A percentile compares a stretch with the other conserved stretches of the same genome.
phyloP scores from a whole-genome alignment of 2,888 invertebrate genomes.

The Slavum lentiscoides region DNA sequence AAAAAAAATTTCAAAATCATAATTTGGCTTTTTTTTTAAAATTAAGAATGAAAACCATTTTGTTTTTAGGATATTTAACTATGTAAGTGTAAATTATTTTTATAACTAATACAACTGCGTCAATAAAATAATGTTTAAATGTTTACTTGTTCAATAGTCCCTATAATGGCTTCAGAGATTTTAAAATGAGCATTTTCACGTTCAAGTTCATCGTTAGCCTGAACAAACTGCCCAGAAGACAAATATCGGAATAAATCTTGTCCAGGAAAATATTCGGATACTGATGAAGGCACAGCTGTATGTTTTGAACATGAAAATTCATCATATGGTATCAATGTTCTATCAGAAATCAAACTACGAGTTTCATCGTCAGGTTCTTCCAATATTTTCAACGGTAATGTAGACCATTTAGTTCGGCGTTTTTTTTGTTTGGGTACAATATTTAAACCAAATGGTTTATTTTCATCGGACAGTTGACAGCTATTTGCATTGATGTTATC shows the following conservation, averaged over 20 bases:
- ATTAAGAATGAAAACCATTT: background rate
- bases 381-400: constrained; percentile 51
- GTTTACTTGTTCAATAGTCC: constrained; percentile 72
- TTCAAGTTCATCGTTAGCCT: constrained; percentile 75
- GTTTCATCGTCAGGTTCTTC: constrained; percentile 54
- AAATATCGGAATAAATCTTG: constrained; percentile 75
- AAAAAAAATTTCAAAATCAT: background rate
- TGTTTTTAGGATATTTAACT: too few relatives aligned
- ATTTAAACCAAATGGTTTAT: background rate
- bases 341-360: constrained; percentile 50
- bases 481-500: constrained; percentile 23
- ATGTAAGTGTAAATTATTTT: background rate
- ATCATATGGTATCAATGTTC: constrained; percentile 46
- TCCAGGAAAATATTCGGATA: constrained; percentile 68
- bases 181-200: constrained; percentile 85
- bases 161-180: constrained; percentile 80
- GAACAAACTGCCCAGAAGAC: constrained; percentile 71
- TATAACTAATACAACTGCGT: too few relatives aligned
- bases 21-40: background rate
- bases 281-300: constrained; percentile 60
- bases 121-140: constrained; percentile 18
- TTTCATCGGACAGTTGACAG: constrained; percentile 10
- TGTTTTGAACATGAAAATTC: constrained; percentile 13
- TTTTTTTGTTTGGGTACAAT: constrained; percentile 30
- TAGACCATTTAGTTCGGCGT: constrained; percentile 35